Conservation (phyloP, 1,140 invertebrate species). For the Coptotermes formosanus region DNA sequence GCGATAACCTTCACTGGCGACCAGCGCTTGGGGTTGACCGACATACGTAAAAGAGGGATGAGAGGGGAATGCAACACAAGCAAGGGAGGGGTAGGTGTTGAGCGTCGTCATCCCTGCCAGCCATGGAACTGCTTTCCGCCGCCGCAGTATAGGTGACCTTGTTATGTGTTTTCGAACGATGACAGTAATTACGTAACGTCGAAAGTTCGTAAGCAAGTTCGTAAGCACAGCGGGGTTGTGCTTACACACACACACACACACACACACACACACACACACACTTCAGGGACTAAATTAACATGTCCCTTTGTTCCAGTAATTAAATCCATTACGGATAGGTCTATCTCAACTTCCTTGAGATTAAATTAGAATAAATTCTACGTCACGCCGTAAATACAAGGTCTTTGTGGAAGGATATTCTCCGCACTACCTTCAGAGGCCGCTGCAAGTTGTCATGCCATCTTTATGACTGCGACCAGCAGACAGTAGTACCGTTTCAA, state of each 20-base stretch:
- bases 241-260: too few relatives aligned
- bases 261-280: background rate
- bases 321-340: background rate
- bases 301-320: background rate
- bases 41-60: too few relatives aligned
- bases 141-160: background rate
- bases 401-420: background rate
- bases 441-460: background rate
- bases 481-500: background rate
- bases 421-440: background rate
- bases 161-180: background rate
- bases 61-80: too few relatives aligned
- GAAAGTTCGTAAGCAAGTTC: too few relatives aligned
- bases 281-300: constrained; percentile 5
- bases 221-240: too few relatives aligned
- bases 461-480: background rate
- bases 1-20: too few relatives aligned
- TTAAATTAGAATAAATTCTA: background rate
- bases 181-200: background rate
- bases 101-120: too few relatives aligned
- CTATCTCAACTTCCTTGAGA: background rate
- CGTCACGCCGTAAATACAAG: background rate
- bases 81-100: too few relatives aligned
- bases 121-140: too few relatives aligned
- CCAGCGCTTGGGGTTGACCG: too few relatives aligned